phyloP scores from a whole-genome alignment of 2,797 vertebrate species.

The Sternarchorhynchus goeldii region DNA sequence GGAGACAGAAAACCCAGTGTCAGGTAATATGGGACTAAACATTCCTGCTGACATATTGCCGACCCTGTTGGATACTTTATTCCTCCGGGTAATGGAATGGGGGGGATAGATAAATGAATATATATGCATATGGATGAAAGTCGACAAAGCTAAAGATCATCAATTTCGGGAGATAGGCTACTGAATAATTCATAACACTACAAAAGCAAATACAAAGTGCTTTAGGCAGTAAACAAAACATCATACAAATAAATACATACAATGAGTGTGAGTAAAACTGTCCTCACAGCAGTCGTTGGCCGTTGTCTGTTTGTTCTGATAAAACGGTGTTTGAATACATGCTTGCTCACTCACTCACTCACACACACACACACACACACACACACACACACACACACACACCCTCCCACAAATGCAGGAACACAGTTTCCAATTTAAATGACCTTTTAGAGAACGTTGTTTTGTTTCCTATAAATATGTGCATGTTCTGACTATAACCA shows the following conservation, averaged over 20 bases:
- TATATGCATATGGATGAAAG: constrained; percentile 56
- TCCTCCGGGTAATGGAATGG: constrained; percentile 37
- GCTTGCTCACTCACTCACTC: constrained; percentile 9
- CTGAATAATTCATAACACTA: constrained; percentile 56
- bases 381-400: constrained; percentile 22
- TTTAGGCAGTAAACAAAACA: constrained; percentile 54
- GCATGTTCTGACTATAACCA: background rate
- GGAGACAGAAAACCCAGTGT: constrained; percentile 40
- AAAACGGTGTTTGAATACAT: constrained; percentile 28
- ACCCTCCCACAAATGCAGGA: constrained; percentile 36
- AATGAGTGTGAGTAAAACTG: constrained; percentile 25
- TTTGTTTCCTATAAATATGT: background rate
- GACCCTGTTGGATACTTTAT: constrained; percentile 23
- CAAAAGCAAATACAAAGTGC: constrained; percentile 47
- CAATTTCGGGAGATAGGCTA: constrained; percentile 42
- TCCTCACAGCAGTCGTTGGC: constrained; percentile 36
- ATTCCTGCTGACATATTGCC: constrained; percentile 43
- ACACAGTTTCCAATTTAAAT: constrained; percentile 14
- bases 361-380: background rate
- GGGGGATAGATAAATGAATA: constrained; percentile 51
- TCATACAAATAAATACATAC: constrained; percentile 51
- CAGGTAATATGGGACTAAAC: constrained; percentile 50
- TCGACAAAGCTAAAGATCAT: constrained; percentile 54
- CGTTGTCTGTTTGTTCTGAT: constrained; percentile 47
- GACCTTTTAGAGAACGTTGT: constrained; percentile 27